Percentiles rank a stretch among this genome's conserved stretches.
These are phyloP conservation scores for Drosophila willistoni DNA, from an alignment of 1,140 invertebrate genomes.

Conservation along the genomic window DNA sequence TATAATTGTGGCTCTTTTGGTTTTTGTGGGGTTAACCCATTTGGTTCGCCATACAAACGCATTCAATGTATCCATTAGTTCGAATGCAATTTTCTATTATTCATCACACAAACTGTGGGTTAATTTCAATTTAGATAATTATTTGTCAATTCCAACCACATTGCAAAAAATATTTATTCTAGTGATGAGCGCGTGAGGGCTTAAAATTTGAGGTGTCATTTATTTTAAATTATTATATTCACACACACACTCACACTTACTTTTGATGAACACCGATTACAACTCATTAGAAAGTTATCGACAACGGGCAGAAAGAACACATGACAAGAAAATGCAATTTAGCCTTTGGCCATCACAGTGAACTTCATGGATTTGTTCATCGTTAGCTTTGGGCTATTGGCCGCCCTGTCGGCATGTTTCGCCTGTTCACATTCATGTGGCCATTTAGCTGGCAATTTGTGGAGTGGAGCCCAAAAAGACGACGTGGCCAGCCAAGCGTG, in stretches of 20 bases:
- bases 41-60: constrained; percentile 17
- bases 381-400: neutral
- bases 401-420: constrained; percentile 5
- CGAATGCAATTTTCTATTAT: constrained; percentile 32
- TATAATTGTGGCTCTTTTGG: neutral
- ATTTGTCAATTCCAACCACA: constrained; percentile 13
- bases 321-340: constrained; percentile 49
- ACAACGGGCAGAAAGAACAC: constrained; percentile 10
- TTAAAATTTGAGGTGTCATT: neutral
- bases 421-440: constrained; percentile 37
- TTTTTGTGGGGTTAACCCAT: constrained; percentile 3
- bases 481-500: constrained; percentile 63
- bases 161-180: neutral
- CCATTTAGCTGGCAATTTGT: constrained; percentile 52
- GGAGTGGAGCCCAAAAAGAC: constrained; percentile 39
- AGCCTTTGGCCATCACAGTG: constrained; percentile 20
- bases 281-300: constrained; percentile 65
- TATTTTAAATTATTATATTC: too few relatives aligned
- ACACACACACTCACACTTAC: neutral
- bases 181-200: neutral
- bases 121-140: constrained; percentile 54
- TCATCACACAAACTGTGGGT: constrained; percentile 16
- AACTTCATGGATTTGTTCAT: constrained; percentile 17
- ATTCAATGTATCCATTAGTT: constrained; percentile 46
- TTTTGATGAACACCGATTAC: constrained; percentile 46